Conservation (phyloP, 2,888 invertebrate species). For the Aradus depressus region DNA sequence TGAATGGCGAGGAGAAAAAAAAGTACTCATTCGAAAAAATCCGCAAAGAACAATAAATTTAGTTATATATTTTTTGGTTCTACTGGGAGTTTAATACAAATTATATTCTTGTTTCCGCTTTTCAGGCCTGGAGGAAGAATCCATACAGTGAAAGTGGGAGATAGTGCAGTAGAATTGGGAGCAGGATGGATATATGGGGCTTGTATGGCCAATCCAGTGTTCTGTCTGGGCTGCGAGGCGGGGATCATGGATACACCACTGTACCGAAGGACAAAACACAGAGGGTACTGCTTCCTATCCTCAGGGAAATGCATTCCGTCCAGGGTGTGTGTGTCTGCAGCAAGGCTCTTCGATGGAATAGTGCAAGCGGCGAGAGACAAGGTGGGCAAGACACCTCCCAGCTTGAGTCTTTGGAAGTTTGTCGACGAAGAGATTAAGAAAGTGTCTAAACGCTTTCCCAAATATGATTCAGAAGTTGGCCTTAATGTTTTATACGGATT, state of each 20-base stretch:
- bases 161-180: slow-evolving; percentile 66
- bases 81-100: too few relatives aligned
- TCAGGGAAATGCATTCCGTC: slow-evolving; percentile 50
- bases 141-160: slow-evolving; percentile 63
- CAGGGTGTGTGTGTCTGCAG: slow-evolving; percentile 51
- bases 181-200: slow-evolving; percentile 62
- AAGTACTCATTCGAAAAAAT: too few relatives aligned
- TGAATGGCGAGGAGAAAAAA: too few relatives aligned
- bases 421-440: neutral
- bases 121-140: slow-evolving; percentile 63
- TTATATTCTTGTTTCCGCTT: too few relatives aligned
- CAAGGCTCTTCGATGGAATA: slow-evolving; percentile 54
- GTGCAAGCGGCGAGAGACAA: slow-evolving; percentile 48
- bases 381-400: neutral
- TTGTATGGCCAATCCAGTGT: slow-evolving; percentile 57
- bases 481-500: slow-evolving; percentile 56
- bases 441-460: neutral
- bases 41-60: too few relatives aligned
- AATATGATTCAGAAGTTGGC: slow-evolving; percentile 49
- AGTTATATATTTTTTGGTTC: too few relatives aligned
- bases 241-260: slow-evolving; percentile 34
- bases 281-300: neutral
- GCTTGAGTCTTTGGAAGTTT: neutral
- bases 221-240: slow-evolving; percentile 56
- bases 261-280: neutral